Base-by-base conservation (phyloP, 2,113 vertebrate species). In the Atherinomorus stipes region DNA sequence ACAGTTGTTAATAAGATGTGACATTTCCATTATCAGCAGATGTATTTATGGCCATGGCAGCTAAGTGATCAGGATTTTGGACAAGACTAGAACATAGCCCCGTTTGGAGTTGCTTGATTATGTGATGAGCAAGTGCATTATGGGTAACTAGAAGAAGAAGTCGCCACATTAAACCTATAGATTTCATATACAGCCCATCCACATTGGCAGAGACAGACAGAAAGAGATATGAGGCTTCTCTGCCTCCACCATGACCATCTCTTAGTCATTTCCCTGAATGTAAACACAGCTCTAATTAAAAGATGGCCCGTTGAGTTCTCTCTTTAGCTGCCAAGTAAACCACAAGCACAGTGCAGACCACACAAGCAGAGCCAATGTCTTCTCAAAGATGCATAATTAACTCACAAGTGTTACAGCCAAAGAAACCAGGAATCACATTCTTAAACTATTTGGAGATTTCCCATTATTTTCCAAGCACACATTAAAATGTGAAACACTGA, bases 261-360 rank as follows among this genome's bases (percentile, higher is more conserved):
- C 83, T 52, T 74, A 88, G 86, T 90, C 70, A 75, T 79, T 91
- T 89, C 70, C 53, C 78, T 77, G 64, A 75, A 71, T 49, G 81
- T 84, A 85, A 88, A 90, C 77, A 89, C 50, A 19, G 66, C 70
- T 73, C 88, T 89, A 89, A 91, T 91, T 90, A 93, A 93, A 90
- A 90, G 87, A 88, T 80, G 80, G 87, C 85, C 91, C 62, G 69
- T 85, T 76, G 72, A 80, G 71, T 74, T 89, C 71, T 84, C 69
- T 78, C 40, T 76, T 88, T 88, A 53, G 61, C 84, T 89, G 88
- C 88, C 86, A 89, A 92, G 78, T 89, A 75, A 85, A 89, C 89
- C 82, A 65, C 87, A 83, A 85, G 68, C 72, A 74, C 81, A 81
- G 64, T 13, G 28, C 47, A 49, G 91, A 93, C 90, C 90, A 91